Percentiles rank a stretch among this genome's conserved stretches.
Conservation (phyloP, 2,113 vertebrate genomes). For the Phaethon lepturus region DNA sequence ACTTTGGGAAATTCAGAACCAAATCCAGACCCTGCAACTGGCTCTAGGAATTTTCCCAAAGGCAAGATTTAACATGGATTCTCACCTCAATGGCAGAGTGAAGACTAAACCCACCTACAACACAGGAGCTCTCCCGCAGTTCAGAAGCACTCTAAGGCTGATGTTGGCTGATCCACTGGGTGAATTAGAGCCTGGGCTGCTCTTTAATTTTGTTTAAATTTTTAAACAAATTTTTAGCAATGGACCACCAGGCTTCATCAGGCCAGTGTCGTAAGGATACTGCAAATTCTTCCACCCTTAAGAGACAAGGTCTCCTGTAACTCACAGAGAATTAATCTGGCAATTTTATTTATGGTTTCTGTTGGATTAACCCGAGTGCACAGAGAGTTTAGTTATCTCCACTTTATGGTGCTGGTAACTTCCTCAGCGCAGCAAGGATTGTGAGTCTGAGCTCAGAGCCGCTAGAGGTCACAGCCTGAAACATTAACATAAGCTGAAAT, state of each 20-base stretch:
- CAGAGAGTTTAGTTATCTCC: not conserved
- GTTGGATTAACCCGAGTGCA: not conserved
- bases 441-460: not conserved
- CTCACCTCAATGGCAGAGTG: not conserved
- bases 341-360: not conserved
- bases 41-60: not conserved
- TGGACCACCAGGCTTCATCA: not conserved
- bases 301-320: not conserved
- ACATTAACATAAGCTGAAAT: slow-evolving; percentile 42
- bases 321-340: not conserved
- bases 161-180: not conserved
- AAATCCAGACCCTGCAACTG: not conserved
- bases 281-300: not conserved
- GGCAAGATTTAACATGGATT: not conserved
- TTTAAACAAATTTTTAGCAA: not conserved
- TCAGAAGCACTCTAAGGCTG: not conserved
- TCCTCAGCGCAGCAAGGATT: not conserved
- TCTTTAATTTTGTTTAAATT: not conserved
- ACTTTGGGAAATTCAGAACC: not conserved
- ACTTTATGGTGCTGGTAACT: not conserved
- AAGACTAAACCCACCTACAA: not conserved
- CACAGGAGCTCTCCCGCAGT: not conserved
- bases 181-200: not conserved
- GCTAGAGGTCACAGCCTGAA: slow-evolving; percentile 15
- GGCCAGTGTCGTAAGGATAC: not conserved